Conservation (phyloP, 1,140 invertebrate genomes). For the Drosophila albomicans region DNA sequence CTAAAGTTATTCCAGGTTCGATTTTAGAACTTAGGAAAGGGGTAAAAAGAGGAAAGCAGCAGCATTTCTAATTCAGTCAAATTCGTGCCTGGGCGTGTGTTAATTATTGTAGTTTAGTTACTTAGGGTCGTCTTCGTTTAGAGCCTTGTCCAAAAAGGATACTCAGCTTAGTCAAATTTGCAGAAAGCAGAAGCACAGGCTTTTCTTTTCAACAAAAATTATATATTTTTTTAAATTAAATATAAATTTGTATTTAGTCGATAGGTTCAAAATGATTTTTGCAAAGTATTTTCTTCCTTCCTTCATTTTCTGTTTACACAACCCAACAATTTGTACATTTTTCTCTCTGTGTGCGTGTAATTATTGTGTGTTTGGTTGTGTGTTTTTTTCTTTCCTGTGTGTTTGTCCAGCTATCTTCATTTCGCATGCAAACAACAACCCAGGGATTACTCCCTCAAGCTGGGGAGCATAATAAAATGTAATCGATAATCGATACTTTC, state of each 20-base stretch:
- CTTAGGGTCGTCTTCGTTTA: conserved; percentile 41
- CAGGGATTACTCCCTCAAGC: conserved; percentile 12
- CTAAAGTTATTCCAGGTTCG: conserved; percentile 52
- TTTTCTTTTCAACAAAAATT: conserved; percentile 14
- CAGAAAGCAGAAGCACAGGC: conserved; percentile 23
- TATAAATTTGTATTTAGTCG: conserved; percentile 16
- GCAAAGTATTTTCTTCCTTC: conserved; percentile 5
- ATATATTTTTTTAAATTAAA: conserved; percentile 24
- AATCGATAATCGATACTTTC: conserved; percentile 1
- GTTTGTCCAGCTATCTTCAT: not conserved
- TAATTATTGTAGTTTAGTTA: conserved; percentile 53
- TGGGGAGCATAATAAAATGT: not conserved
- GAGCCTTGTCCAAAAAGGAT: conserved; percentile 58
- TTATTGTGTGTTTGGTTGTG: not conserved
- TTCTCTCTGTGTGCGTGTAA: not conserved
- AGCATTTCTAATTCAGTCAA: conserved; percentile 71
- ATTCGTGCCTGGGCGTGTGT: conserved; percentile 56
- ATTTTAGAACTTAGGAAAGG: conserved; percentile 31
- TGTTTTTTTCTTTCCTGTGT: not conserved
- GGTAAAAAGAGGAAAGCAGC: conserved; percentile 20
- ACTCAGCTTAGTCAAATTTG: conserved; percentile 75
- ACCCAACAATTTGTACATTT: conserved; percentile 9
- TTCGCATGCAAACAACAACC: conserved; percentile 13
- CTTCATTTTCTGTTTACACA: not conserved
- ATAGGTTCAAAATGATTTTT: conserved; percentile 11